phyloP scores from a whole-genome alignment of 1,140 invertebrate genomes.

The Saccostrea cuccullata region DNA sequence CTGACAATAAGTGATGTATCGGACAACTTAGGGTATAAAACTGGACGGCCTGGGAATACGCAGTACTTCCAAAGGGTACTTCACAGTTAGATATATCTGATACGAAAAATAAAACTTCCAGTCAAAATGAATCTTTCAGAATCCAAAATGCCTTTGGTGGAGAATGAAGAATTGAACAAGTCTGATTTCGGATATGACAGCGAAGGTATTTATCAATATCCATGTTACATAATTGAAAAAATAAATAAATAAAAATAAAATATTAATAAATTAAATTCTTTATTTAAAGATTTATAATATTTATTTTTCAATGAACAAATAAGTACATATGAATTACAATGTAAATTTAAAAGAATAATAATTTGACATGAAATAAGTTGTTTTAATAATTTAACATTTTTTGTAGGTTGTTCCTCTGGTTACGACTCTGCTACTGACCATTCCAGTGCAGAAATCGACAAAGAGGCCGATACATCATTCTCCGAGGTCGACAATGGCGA shows the following conservation, averaged over 20 bases:
- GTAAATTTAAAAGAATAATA: not conserved
- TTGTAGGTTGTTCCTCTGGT: slow-evolving; percentile 45
- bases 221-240: too few species aligned
- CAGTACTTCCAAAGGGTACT: not conserved
- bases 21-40: not conserved
- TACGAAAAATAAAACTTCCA: not conserved
- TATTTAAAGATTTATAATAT: too few species aligned
- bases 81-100: not conserved
- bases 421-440: slow-evolving; percentile 33
- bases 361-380: not conserved
- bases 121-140: not conserved
- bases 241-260: too few species aligned
- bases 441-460: slow-evolving; percentile 21
- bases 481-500: not conserved
- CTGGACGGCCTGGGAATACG: too few species aligned
- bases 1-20: not conserved
- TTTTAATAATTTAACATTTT: not conserved
- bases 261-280: too few species aligned
- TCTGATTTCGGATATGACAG: not conserved
- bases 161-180: not conserved
- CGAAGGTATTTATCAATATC: not conserved
- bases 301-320: too few species aligned
- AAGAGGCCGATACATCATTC: slow-evolving; percentile 33
- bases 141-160: not conserved
- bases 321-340: too few species aligned